Conservation (phyloP, 2,888 invertebrate species). For the Lithosia quadra region DNA sequence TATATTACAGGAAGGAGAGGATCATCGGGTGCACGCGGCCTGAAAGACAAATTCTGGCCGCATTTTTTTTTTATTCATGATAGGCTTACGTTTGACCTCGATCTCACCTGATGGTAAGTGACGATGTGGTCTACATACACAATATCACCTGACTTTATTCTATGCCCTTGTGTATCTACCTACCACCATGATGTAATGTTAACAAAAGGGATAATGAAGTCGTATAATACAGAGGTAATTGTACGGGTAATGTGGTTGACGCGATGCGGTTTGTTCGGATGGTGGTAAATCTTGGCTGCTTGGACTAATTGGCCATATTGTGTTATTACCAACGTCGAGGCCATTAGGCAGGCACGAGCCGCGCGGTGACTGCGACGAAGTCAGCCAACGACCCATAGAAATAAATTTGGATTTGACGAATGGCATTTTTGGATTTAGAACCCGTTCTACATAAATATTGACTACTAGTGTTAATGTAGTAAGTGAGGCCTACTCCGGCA, state of each 20-base stretch:
- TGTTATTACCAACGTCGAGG: slow-evolving; percentile 58
- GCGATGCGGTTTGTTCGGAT: slow-evolving; percentile 62
- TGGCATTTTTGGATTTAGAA: slow-evolving; percentile 9
- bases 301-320: slow-evolving; percentile 76
- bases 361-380: slow-evolving; percentile 55
- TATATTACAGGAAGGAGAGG: too few species aligned
- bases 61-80: too few species aligned
- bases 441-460: too few species aligned
- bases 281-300: slow-evolving; percentile 65
- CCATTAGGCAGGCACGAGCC: slow-evolving; percentile 67
- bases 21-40: not conserved
- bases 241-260: slow-evolving; percentile 67
- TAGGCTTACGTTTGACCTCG: too few species aligned
- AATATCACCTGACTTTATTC: not conserved
- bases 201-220: slow-evolving; percentile 53
- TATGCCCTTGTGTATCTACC: not conserved
- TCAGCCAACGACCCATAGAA: slow-evolving; percentile 46
- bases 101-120: too few species aligned
- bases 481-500: too few species aligned
- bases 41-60: not conserved
- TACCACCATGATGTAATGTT: slow-evolving; percentile 10
- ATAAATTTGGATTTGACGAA: slow-evolving; percentile 46
- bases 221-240: slow-evolving; percentile 59
- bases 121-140: too few species aligned
- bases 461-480: too few species aligned